phyloP scores from a whole-genome alignment of 2,888 invertebrate species.

The Patella depressa region DNA sequence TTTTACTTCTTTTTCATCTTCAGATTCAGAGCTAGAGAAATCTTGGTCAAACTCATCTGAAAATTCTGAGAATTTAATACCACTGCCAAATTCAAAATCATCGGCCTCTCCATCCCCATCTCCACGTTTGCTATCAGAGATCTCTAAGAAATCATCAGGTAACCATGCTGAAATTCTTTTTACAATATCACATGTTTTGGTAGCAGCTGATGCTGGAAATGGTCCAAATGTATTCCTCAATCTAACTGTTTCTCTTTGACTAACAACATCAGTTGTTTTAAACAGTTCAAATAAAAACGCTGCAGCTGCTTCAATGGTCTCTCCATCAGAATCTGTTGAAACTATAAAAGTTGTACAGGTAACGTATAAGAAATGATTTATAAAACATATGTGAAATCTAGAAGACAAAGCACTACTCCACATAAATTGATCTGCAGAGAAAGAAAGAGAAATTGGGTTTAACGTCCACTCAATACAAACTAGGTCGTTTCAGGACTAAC shows the following conservation, averaged over 20 bases:
- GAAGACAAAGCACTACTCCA: neutral
- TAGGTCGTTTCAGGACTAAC: too few relatives aligned
- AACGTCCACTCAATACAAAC: too few relatives aligned
- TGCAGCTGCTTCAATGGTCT: conserved; percentile 60
- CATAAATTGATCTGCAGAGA: neutral
- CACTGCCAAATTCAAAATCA: conserved; percentile 57
- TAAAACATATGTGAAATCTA: neutral
- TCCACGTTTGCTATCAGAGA: conserved; percentile 41
- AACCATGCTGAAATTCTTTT: conserved; percentile 55
- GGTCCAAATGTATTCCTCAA: conserved; percentile 66
- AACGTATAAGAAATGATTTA: neutral
- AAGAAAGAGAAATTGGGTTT: too few relatives aligned
- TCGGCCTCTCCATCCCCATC: conserved; percentile 56
- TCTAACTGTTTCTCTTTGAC: conserved; percentile 53
- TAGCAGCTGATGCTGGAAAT: conserved; percentile 64
- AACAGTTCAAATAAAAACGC: conserved; percentile 65
- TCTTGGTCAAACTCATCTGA: conserved; percentile 37
- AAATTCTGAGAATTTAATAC: conserved; percentile 53
- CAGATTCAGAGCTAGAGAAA: conserved; percentile 56
- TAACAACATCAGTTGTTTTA: conserved; percentile 52
- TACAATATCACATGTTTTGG: conserved; percentile 60
- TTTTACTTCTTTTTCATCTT: conserved; percentile 45
- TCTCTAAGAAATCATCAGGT: conserved; percentile 48
- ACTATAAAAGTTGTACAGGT: conserved; percentile 41
- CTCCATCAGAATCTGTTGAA: conserved; percentile 55